These are phyloP conservation scores for Ganaspis brasiliensis DNA, from an alignment of 2,888 invertebrate species.

Conservation along the genomic window DNA sequence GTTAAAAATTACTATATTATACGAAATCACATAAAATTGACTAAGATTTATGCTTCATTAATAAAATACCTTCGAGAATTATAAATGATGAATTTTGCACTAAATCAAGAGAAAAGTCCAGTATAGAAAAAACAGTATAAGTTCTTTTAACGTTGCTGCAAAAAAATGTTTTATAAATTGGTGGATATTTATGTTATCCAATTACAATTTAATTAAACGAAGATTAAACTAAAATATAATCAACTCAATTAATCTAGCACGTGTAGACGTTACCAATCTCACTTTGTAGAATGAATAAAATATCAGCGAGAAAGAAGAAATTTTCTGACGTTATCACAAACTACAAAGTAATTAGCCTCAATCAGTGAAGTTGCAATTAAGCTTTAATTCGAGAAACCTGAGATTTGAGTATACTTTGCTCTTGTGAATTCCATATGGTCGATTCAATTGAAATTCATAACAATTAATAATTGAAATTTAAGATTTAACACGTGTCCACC, in stretches of 20 bases:
- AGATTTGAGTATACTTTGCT: background rate
- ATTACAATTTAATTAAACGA: background rate
- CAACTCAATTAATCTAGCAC: background rate
- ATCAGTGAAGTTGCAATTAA: slow-evolving; percentile 3
- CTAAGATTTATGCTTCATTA: too few species aligned
- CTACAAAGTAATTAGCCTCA: slow-evolving; percentile 3
- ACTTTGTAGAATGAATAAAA: slow-evolving; percentile 6
- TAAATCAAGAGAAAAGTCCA: too few species aligned
- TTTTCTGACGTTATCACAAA: background rate
- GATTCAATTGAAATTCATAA: background rate
- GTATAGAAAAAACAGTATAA: too few species aligned
- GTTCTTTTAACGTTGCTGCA: too few species aligned
- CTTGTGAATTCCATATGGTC: background rate
- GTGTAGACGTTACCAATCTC: background rate
- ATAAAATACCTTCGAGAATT: too few species aligned
- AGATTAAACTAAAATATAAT: background rate
- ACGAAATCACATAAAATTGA: too few species aligned
- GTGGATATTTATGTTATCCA: slow-evolving; percentile 6
- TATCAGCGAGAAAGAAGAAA: slow-evolving; percentile 8
- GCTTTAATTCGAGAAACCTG: background rate
- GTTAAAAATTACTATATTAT: too few species aligned
- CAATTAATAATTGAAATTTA: too few species aligned
- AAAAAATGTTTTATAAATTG: too few species aligned
- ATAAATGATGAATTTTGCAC: too few species aligned
- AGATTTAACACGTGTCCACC: background rate